phyloP scores from a whole-genome alignment of 2,113 vertebrate genomes.

The human (Homo sapiens) region GRCh38 chr19:3750501-3751000 shows the following conservation, averaged over 20 bases:
- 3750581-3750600: constrained; percentile 89
- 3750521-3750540: not conserved
- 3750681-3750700: constrained; percentile 71
- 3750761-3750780: not conserved
- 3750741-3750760: not conserved
- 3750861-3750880: not conserved
- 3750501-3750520: fast-evolving
- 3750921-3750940: not conserved
- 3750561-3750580: not conserved
- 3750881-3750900: constrained; percentile 30
- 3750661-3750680: constrained; percentile 97
- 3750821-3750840: not conserved
- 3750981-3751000: constrained; percentile 10
- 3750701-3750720: not conserved
- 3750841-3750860: not conserved
- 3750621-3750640: constrained; percentile 89
- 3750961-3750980: fast-evolving
- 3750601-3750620: constrained; percentile 90
- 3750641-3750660: constrained; percentile 85
- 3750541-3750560: not conserved
- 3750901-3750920: not conserved
- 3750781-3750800: not conserved
- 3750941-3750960: not conserved
- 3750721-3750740: not conserved
- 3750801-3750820: constrained; percentile 28